Conservation (phyloP, 2,113 vertebrate species). For the Gadus macrocephalus region DNA sequence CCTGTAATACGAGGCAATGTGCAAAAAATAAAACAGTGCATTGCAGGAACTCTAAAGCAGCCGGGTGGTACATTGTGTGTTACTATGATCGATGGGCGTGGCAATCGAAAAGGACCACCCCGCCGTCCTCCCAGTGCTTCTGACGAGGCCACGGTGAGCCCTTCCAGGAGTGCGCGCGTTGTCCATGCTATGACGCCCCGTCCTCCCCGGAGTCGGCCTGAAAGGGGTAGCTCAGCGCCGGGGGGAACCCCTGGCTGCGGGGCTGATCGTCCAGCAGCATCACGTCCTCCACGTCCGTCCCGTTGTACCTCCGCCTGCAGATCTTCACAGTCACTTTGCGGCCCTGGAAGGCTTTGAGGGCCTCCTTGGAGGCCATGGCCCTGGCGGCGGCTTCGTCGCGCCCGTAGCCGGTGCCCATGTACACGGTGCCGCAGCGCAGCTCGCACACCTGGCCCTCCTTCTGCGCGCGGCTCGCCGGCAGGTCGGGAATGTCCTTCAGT, state of each 20-base stretch:
- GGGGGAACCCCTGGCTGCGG: constrained; percentile 84
- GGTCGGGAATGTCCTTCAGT: constrained; percentile 89
- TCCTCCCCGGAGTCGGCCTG: constrained; percentile 49
- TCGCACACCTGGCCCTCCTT: constrained; percentile 96
- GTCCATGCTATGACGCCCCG: constrained; percentile 16
- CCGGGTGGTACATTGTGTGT: constrained; percentile 3
- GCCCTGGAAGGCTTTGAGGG: constrained; percentile 92
- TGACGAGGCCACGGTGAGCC: not conserved
- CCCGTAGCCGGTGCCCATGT: constrained; percentile 94
- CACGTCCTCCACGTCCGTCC: constrained; percentile 90
- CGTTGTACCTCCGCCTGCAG: constrained; percentile 85
- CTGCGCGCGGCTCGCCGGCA: constrained; percentile 87
- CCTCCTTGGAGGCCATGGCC: constrained; percentile 94
- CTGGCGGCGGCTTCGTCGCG: constrained; percentile 88
- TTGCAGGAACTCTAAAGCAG: not conserved
- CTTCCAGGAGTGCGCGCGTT: not conserved
- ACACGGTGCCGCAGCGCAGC: constrained; percentile 89
- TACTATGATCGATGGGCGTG: constrained; percentile 10
- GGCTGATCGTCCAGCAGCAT: constrained; percentile 89
- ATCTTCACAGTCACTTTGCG: constrained; percentile 92
- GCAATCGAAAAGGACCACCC: not conserved
- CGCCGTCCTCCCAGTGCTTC: constrained; percentile 11
- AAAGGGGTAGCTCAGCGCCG: constrained; percentile 89
- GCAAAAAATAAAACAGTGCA: constrained; percentile 2
- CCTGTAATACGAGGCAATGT: not conserved